phyloP scores from a whole-genome alignment of 2,888 invertebrate species.

The Microplitis deprimator region DNA sequence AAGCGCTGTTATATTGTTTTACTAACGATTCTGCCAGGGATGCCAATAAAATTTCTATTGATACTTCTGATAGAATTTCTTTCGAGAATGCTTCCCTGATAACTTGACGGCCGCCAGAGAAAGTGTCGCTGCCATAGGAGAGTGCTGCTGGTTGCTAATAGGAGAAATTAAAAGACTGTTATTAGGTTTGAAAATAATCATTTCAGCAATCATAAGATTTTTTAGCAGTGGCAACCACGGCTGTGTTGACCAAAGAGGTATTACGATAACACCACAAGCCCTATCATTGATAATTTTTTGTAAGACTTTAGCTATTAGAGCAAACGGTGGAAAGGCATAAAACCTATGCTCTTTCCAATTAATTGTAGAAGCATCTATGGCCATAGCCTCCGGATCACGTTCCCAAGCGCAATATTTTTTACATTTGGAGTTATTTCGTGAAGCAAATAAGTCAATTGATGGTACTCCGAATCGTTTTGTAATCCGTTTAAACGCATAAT shows the following conservation, averaged over 20 bases:
- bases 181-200: conserved; percentile 38
- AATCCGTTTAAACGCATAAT: conserved; percentile 37
- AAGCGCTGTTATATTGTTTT: conserved; percentile 49
- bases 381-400: conserved; percentile 44
- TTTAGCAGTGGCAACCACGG: conserved; percentile 56
- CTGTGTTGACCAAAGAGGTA: conserved; percentile 38
- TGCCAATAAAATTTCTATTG: conserved; percentile 43
- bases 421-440: conserved; percentile 48
- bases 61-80: conserved; percentile 45
- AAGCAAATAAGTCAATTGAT: conserved; percentile 49
- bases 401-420: conserved; percentile 45
- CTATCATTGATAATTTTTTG: conserved; percentile 36
- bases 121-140: conserved; percentile 48
- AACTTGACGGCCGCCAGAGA: conserved; percentile 54
- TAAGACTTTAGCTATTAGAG: conserved; percentile 17
- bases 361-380: conserved; percentile 48
- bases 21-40: conserved; percentile 50
- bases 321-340: conserved; percentile 34
- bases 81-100: conserved; percentile 51
- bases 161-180: conserved; percentile 27
- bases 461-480: conserved; percentile 37
- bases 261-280: conserved; percentile 39
- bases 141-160: conserved; percentile 43
- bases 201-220: conserved; percentile 45
- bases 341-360: conserved; percentile 43